Conservation (phyloP, 2,888 invertebrate species). For the Luperina nickerlii region DNA sequence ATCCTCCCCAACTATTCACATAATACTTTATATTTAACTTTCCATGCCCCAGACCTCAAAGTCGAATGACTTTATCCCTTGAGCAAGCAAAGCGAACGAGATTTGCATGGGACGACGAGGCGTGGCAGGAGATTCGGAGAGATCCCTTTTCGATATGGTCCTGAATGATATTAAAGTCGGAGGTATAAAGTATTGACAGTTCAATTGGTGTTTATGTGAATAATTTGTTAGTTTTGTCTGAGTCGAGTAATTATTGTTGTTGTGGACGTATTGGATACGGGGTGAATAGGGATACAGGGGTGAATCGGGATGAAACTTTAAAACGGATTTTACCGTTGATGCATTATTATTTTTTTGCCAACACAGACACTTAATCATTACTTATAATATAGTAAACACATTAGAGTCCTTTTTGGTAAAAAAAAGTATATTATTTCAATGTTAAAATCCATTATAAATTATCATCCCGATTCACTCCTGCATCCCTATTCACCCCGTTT, state of each 20-base stretch:
- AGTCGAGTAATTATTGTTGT: constrained; percentile 11
- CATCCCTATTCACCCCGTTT: too few species aligned
- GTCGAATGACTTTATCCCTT: constrained; percentile 59
- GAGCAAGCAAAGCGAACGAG: constrained; percentile 56
- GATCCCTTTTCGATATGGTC: constrained; percentile 33
- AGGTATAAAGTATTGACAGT: constrained; percentile 41
- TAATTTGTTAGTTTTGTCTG: constrained; percentile 46
- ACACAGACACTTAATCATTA: too few species aligned
- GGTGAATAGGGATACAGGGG: too few species aligned
- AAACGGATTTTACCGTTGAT: too few species aligned
- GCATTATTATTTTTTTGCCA: too few species aligned
- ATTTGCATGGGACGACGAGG: constrained; percentile 56
- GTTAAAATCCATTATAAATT: too few species aligned
- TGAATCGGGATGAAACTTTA: too few species aligned
- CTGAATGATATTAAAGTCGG: constrained; percentile 35
- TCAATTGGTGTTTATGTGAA: constrained; percentile 30
- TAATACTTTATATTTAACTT: constrained; percentile 52
- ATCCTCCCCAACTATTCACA: constrained; percentile 51
- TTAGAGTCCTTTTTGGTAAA: too few species aligned
- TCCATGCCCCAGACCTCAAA: constrained; percentile 32
- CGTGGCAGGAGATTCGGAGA: constrained; percentile 29
- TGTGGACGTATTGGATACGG: background rate
- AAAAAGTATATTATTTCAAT: too few species aligned
- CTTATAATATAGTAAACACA: too few species aligned
- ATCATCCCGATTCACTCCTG: too few species aligned